Evolutionary conservation across 2,797 vertebrate species (phyloP), one percentile per base, ranked within the genome.

Genomic region (Pseudopleuronectes americanus): DNA sequence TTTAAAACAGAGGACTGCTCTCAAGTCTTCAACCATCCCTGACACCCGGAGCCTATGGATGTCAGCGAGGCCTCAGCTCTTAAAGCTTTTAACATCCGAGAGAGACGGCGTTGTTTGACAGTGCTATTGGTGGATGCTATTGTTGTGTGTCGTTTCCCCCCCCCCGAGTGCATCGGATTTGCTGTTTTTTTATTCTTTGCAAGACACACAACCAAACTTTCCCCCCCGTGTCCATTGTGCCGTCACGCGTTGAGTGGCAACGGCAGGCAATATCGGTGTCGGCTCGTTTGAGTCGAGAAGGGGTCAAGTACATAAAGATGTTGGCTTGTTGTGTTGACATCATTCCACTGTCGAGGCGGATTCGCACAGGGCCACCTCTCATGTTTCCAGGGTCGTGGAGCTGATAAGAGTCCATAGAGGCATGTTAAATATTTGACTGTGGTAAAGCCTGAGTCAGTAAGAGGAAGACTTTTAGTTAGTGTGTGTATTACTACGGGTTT

Each of bases 51-150:
- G 89, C 90, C 89, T 89, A 74, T 68, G 88, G 78, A 73, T 91
- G 90, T 92, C 92, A 92, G 87, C 53, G 81, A 88, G 90, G 85
- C 90, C 87, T 92, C 85, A 82, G 87, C 92, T 90, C 89, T 90
- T 90, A 93, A 93, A 89, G 92, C 92, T 92, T 92, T 92, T 92
- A 93, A 91, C 90, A 91, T 90, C 90, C 81, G 87, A 93, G 86
- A 65, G 88, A 90, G 89, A 91, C 76, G 90, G 80, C 84, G 90
- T 87, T 83, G 87, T 77, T 86, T 93, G 92, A 92, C 90, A 92
- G 90, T 76, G 79, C 88, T 90, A 90, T 92, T 84, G 90, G 86
- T 87, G 86, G 86, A 90, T 89, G 90, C 87, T 85, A 90, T 92
- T 92, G 90, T 91, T 88, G 89, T 84, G 49, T 91, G 87, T 87